Conservation (phyloP, 1,140 invertebrate species). For the Maconellicoccus hirsutus region DNA sequence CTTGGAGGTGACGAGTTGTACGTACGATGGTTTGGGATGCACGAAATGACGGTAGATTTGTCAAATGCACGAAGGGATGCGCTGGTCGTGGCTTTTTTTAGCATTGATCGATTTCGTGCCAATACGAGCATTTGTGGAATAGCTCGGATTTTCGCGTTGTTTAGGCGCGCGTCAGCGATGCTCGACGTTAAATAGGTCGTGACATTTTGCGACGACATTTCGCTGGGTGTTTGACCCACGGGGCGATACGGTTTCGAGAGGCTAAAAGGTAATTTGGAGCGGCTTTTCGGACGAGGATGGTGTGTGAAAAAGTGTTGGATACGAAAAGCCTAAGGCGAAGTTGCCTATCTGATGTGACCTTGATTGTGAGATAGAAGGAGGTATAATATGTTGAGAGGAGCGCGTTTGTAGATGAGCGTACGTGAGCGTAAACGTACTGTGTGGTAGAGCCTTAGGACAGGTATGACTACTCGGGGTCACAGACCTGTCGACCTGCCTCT, state of each 20-base stretch:
- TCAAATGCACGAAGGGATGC: too few species aligned
- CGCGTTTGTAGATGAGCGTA: slow-evolving; percentile 13
- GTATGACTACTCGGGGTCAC: slow-evolving; percentile 20
- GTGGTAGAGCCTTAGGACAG: slow-evolving; percentile 19
- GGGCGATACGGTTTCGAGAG: neutral
- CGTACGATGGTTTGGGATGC: too few species aligned
- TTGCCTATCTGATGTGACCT: slow-evolving; percentile 19
- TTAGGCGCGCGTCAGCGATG: neutral
- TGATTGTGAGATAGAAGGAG: slow-evolving; percentile 19
- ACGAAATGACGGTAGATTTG: too few species aligned
- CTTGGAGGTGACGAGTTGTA: too few species aligned
- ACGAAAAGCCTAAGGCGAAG: neutral
- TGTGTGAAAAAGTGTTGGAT: too few species aligned
- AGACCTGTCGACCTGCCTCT: slow-evolving; percentile 20
- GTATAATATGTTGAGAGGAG: slow-evolving; percentile 16
- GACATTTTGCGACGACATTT: neutral
- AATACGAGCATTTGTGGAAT: too few species aligned
- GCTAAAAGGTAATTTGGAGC: too few species aligned
- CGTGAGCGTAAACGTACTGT: slow-evolving; percentile 15
- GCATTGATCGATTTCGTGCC: neutral
- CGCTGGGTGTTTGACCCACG: neutral
- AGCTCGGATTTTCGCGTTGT: neutral
- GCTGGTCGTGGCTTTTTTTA: neutral
- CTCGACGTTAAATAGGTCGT: slow-evolving; percentile 1
- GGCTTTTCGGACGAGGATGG: neutral